Evolutionary conservation across 92 coral and sea anemone genomes (phyloP).

Genomic region (Umimayanthus chanpuru): DNA sequence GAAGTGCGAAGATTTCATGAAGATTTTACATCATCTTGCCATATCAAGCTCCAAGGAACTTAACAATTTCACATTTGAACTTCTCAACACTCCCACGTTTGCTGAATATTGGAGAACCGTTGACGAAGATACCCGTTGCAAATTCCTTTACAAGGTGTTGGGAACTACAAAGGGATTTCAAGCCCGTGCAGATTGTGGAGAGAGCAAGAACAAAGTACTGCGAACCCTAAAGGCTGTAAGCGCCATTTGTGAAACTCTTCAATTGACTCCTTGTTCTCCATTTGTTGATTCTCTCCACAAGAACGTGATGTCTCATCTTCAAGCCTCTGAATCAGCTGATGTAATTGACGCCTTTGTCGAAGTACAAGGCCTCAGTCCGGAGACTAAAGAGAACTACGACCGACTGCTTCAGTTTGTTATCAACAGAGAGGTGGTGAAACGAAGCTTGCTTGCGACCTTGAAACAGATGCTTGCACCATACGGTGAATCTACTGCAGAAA

Average conservation of each 20-base stretch:
- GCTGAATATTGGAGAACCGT: slow-evolving; percentile 24
- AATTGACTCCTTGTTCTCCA: background rate
- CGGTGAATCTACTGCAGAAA: background rate
- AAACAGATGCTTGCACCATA: background rate
- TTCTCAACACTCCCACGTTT: background rate
- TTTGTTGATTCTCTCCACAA: background rate
- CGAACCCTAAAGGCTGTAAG: background rate
- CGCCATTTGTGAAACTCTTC: slow-evolving; percentile 2
- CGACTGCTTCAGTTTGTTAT: slow-evolving; percentile 16
- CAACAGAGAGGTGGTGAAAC: background rate
- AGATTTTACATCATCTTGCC: slow-evolving; percentile 12
- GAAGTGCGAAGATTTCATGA: background rate
- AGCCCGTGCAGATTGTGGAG: background rate
- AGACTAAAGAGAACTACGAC: slow-evolving; percentile 14
- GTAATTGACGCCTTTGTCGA: slow-evolving; percentile 37
- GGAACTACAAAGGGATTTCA: background rate
- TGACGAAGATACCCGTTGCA: background rate
- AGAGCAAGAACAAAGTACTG: background rate
- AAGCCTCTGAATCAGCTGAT: slow-evolving; percentile 10
- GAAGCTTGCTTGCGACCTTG: slow-evolving; percentile 2
- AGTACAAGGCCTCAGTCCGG: slow-evolving; percentile 18
- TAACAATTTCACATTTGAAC: slow-evolving; percentile 6
- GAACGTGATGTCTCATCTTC: background rate
- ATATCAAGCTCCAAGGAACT: slow-evolving; percentile 12
- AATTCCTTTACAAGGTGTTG: background rate